A percentile compares a stretch with the other conserved stretches of the same genome.
Conservation (phyloP, 2,113 vertebrate species). For the Ranitomeya imitator region DNA sequence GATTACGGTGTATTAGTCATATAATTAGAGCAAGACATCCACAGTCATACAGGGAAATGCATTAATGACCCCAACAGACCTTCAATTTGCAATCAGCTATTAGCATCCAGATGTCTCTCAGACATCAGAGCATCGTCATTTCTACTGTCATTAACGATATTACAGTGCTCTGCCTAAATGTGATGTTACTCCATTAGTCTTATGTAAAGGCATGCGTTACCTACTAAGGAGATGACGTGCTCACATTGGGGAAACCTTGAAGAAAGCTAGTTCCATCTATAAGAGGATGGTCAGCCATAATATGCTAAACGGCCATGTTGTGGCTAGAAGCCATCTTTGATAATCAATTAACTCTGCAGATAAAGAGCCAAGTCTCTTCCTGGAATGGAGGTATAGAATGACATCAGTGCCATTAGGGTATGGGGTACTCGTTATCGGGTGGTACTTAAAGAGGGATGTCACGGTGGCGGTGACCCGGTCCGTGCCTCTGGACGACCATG, state of each 20-base stretch:
- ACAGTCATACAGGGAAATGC: background rate
- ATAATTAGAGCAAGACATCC: background rate
- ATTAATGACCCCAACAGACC: background rate
- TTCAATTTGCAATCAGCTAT: background rate
- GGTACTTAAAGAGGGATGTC: no score
- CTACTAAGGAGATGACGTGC: slow-evolving; percentile 15
- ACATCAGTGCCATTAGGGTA: no score
- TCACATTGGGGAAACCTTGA: background rate
- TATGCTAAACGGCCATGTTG: no score
- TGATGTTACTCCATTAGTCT: background rate
- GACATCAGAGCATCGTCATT: background rate
- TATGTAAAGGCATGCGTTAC: background rate
- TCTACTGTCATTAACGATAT: background rate
- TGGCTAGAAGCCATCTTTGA: no score
- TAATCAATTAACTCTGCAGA: no score
- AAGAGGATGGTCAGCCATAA: no score
- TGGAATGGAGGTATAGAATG: no score
- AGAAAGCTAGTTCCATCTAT: background rate
- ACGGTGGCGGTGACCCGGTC: no score
- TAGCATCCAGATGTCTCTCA: slow-evolving; percentile 16
- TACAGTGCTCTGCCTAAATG: background rate
- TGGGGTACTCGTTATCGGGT: no score
- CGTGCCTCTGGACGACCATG: no score
- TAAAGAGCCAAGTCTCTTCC: no score
- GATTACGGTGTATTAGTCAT: background rate